Evolutionary conservation across 1,140 invertebrate species (phyloP), one percentile per base, ranked within the genome.

Genomic region (Samia ricini): DNA sequence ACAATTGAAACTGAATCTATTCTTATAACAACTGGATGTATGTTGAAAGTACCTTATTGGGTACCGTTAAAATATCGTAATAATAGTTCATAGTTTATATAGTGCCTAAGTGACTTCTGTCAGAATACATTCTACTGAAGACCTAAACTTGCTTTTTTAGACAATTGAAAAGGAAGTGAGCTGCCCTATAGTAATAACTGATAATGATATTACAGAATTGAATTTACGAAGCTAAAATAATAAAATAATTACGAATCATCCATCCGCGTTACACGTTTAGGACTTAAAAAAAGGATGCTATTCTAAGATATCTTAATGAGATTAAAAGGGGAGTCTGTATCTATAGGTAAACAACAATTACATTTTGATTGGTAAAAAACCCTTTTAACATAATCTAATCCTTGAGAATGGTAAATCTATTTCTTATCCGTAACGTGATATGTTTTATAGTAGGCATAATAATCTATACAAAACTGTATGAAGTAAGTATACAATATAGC

Each of bases 221-320:
- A n/a, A n/a, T n/a, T n/a, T n/a, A n/a, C n/a, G n/a, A n/a, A n/a
- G n/a, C n/a, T n/a, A n/a, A n/a, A n/a, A n/a, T n/a, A n/a, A n/a
- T n/a, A 10, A 55, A 24, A 24, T 15, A 20, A 20, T 20, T 52
- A 21, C 10, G 5, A 49, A 21, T 23, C 19, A 52, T 52, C 64
- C 15, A 56, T 33, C 69, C 67, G 69, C 64, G 69, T 69, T 66
- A 70, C 67, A 77, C 72, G 76, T 74, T 73, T 69, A 75, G 66
- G 68, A 78, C 79, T 72, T 79, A 85, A 79, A 79, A 68, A 77
- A 69, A 26, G 77, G 78, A 23, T 12, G 15, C 1, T 24, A 21
- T 2, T 24, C 21, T 24, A 55, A 52, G 4, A 21, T 24, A 55
- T 10, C 24, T 24, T n/a, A 55, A 12, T 2, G 24, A 23, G 20